Evolutionary conservation across 2,113 vertebrate species (phyloP).

Genomic region (Anguilla japonica): DNA sequence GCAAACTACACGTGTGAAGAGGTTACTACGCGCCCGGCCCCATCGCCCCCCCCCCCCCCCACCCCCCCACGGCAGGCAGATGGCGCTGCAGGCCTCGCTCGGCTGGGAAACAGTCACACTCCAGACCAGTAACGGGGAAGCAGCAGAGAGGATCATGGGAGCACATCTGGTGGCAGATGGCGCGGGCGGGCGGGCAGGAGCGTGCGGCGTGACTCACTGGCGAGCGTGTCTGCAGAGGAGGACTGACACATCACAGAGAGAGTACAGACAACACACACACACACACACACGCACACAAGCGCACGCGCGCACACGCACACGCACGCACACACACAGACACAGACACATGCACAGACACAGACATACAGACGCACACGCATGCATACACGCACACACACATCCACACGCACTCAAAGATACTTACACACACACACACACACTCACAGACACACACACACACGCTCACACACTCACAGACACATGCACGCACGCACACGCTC

Average conservation of each 20-base stretch:
- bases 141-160: not conserved
- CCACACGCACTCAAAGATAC: too few species aligned
- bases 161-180: slow-evolving; percentile 23
- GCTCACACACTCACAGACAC: not conserved
- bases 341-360: not conserved
- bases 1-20: not conserved
- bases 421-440: not conserved
- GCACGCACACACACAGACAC: not conserved
- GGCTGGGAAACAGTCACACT: slow-evolving; percentile 1
- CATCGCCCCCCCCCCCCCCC: not conserved
- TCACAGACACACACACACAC: too few species aligned
- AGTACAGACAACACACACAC: not conserved
- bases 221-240: not conserved
- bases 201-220: slow-evolving; percentile 1
- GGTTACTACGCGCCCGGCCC: too few species aligned
- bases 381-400: not conserved
- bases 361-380: not conserved
- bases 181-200: not conserved
- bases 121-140: not conserved
- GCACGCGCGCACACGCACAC: not conserved
- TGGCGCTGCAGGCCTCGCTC: not conserved
- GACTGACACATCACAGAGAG: not conserved
- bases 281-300: not conserved
- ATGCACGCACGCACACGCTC: not conserved
- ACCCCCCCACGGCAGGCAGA: not conserved